Evolutionary conservation across 2,888 invertebrate species (phyloP).

Genomic region (Phortica magna): DNA sequence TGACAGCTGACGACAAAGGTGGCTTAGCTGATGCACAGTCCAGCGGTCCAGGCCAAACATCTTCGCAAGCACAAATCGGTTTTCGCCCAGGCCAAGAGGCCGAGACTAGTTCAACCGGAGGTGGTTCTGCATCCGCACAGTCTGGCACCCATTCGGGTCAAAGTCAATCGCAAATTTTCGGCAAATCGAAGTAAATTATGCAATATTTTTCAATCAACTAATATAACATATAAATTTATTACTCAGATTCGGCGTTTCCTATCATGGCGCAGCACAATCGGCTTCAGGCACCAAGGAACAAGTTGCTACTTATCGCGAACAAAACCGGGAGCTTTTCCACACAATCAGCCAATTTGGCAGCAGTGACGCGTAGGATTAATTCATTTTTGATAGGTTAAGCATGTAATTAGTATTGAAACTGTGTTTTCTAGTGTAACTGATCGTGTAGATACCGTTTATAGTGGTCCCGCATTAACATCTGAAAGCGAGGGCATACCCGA

Average conservation of each 20-base stretch:
- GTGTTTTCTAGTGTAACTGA: conserved; percentile 70
- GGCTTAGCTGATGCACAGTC: conserved; percentile 93
- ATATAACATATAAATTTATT: neutral
- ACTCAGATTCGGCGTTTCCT: conserved; percentile 84
- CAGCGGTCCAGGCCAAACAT: conserved; percentile 89
- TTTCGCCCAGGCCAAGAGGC: conserved; percentile 85
- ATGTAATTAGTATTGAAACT: neutral
- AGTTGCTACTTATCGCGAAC: conserved; percentile 82
- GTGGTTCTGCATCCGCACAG: conserved; percentile 89
- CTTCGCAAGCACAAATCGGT: conserved; percentile 93
- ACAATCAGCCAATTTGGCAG: conserved; percentile 80
- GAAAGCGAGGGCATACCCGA: conserved; percentile 66
- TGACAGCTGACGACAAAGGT: conserved; percentile 89
- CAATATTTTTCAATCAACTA: neutral
- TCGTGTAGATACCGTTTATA: conserved; percentile 72
- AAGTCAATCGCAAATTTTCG: conserved; percentile 90
- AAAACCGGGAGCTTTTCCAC: conserved; percentile 83
- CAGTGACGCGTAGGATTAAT: conserved; percentile 67
- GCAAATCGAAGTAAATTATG: conserved; percentile 81
- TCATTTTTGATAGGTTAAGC: neutral
- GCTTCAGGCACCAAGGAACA: conserved; percentile 85
- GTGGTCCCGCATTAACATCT: conserved; percentile 63
- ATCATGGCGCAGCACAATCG: conserved; percentile 89
- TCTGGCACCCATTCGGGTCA: conserved; percentile 87
- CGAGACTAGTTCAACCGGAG: conserved; percentile 82